Percentiles rank a stretch among this genome's conserved stretches.
Conservation (phyloP, 2,113 vertebrate genomes). For the Chiloscyllium plagiosum region DNA sequence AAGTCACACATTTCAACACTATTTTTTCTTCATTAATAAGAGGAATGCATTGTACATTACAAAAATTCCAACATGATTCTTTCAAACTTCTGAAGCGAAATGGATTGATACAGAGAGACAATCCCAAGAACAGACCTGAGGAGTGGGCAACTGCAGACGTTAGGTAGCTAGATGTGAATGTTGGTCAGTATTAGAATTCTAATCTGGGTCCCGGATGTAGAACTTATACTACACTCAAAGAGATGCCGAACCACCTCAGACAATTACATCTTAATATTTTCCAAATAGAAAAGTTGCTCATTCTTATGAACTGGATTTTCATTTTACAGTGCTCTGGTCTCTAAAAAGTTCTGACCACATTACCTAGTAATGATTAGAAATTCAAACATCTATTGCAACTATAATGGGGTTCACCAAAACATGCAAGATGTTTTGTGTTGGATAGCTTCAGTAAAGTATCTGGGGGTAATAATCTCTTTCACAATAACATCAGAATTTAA, state of each 20-base stretch:
- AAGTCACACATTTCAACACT: constrained; percentile 1
- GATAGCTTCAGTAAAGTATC: background rate
- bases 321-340: background rate
- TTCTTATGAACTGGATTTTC: background rate
- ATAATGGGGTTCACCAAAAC: background rate
- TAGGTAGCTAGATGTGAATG: background rate
- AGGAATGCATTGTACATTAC: too few relatives aligned
- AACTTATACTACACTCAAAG: background rate
- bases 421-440: background rate
- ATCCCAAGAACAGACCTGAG: background rate
- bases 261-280: background rate
- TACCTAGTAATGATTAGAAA: background rate
- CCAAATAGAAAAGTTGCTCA: background rate
- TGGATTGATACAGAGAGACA: background rate
- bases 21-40: background rate
- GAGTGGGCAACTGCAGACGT: background rate
- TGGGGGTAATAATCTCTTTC: background rate
- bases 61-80: background rate
- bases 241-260: background rate
- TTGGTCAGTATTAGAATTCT: background rate
- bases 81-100: too few relatives aligned
- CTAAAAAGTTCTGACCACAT: background rate
- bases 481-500: background rate
- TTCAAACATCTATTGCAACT: background rate
- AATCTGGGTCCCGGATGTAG: background rate